A percentile compares a stretch with the other conserved stretches of the same genome.
phyloP scores from a whole-genome alignment of 2,113 vertebrate species.

The Malurus cyaneus region DNA sequence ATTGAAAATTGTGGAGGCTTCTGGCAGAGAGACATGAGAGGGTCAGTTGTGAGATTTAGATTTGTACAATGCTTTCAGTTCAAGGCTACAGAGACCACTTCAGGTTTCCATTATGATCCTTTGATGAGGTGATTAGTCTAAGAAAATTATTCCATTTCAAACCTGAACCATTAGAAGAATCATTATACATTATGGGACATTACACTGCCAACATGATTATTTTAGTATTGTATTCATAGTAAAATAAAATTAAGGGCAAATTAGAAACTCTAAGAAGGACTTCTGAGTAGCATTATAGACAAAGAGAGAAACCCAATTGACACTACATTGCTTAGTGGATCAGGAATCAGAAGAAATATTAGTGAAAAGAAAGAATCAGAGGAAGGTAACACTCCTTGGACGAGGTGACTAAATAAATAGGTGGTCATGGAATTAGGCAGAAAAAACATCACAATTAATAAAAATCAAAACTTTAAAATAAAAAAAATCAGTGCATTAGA shows the following conservation, averaged over 20 bases:
- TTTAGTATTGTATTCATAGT: not conserved
- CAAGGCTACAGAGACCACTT: not conserved
- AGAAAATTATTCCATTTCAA: constrained; percentile 14
- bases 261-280: not conserved
- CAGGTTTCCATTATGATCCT: not conserved
- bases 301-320: not conserved
- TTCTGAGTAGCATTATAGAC: not conserved
- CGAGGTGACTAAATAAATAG: not conserved
- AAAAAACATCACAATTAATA: not conserved
- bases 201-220: not conserved
- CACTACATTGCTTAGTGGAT: not conserved
- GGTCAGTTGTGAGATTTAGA: not conserved
- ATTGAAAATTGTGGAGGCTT: not conserved
- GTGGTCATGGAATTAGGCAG: not conserved
- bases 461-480: not conserved
- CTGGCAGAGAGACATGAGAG: not conserved
- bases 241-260: not conserved
- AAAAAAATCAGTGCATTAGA: not conserved
- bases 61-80: not conserved
- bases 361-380: not conserved
- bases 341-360: not conserved
- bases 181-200: not conserved
- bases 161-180: not conserved
- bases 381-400: not conserved
- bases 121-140: constrained; percentile 22